These are phyloP conservation scores for Linnaemya tessellans DNA, from an alignment of 2,888 invertebrate genomes.

Conservation along the genomic window DNA sequence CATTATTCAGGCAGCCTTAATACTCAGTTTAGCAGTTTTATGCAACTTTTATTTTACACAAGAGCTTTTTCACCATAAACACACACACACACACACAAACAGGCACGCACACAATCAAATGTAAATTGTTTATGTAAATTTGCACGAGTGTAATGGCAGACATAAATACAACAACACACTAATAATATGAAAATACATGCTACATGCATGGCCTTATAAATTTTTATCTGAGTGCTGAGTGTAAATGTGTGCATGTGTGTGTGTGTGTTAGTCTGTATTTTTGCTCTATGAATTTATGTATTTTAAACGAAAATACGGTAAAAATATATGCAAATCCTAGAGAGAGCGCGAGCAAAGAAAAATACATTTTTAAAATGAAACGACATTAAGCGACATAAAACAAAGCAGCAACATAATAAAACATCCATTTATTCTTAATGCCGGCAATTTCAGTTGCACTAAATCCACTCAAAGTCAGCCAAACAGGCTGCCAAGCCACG, in stretches of 20 bases:
- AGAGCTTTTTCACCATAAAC: slow-evolving; percentile 9
- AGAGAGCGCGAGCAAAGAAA: slow-evolving; percentile 3
- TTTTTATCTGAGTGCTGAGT: background rate
- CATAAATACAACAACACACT: slow-evolving; percentile 16
- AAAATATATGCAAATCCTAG: slow-evolving; percentile 69
- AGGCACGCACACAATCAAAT: background rate
- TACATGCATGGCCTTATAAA: background rate
- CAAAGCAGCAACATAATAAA: slow-evolving; percentile 73
- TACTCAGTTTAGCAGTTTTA: slow-evolving; percentile 29
- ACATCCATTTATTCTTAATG: slow-evolving; percentile 74
- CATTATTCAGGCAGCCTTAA: slow-evolving; percentile 13
- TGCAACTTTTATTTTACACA: slow-evolving; percentile 44
- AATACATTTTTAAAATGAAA: slow-evolving; percentile 58
- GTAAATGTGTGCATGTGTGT: slow-evolving; percentile 5
- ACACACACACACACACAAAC: background rate
- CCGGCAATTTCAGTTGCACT: slow-evolving; percentile 74
- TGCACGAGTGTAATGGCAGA: background rate
- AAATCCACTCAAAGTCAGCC: slow-evolving; percentile 74
- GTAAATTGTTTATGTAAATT: slow-evolving; percentile 8
- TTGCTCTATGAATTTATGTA: slow-evolving; percentile 54
- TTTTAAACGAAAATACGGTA: slow-evolving; percentile 51
- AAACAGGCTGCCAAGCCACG: slow-evolving; percentile 53
- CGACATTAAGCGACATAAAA: slow-evolving; percentile 71
- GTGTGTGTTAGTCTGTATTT: slow-evolving; percentile 20
- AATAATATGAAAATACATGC: background rate